Evolutionary conservation across 2,797 vertebrate genomes (phyloP), one percentile per base, ranked within the genome.

Genomic region (Sebastes miniatus): DNA sequence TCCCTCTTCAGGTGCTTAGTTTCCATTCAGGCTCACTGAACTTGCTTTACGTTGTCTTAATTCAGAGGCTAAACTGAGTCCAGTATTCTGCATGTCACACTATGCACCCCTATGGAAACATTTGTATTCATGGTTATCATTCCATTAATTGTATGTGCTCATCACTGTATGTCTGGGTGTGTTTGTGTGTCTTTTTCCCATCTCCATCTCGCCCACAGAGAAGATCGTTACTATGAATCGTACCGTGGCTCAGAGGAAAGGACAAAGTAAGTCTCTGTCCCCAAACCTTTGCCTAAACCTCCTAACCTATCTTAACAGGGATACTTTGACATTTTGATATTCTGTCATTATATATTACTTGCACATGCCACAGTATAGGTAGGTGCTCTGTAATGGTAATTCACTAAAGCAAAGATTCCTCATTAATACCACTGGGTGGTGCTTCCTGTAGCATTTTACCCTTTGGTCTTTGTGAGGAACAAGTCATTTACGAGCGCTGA

Each of bases 181-280:
- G 68, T 93, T 80, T 93, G 73, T 91, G 22, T 89, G 63, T 82
- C 36, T 75, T 84, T 83, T 84, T 83, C 75, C 74, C 92, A 93
- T 94, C 84, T 91, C 86, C 91, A 91, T 90, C 83, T 93, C 86
- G 86, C 89, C 94, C 83, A 89, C 95, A 96, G 96, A 92, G 95
- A 96, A 84, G 96, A 96, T 83, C 95, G 95, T 91, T 96, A 95
- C 92, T 96, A 96, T 95, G 95, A 96, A 84, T 95, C 95, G 87
- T 96, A 96, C 92, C 95, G 95, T 32, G 93, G 96, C 92, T 95
- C 95, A 77, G 96, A 96, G 77, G 96, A 96, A 43, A 94, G 96
- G 90, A 94, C 95, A 91, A 96, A 93, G 96, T 96, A 94, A 96
- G 95, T 96, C 84, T 79, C 74, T 91, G 70, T 80, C 69, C 79